Evolutionary conservation across 2,888 invertebrate species (phyloP).

Genomic region (Mimumesa dahlbomi): DNA sequence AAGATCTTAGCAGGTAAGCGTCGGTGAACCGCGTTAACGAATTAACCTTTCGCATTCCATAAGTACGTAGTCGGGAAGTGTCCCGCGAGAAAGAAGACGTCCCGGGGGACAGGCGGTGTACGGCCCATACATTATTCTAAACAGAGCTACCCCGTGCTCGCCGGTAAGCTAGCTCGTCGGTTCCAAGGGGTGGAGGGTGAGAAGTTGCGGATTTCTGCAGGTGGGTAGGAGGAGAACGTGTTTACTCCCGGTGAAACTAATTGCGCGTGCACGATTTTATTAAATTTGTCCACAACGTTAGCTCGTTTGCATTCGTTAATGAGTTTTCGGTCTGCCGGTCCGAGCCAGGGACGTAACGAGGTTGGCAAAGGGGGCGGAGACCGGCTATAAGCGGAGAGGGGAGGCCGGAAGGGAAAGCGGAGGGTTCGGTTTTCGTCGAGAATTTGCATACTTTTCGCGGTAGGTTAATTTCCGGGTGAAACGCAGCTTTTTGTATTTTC

Average conservation of each 20-base stretch:
- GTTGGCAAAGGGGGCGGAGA: slow-evolving; percentile 50
- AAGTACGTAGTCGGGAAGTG: neutral
- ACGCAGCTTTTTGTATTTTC: slow-evolving; percentile 6
- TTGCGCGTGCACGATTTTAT: slow-evolving; percentile 79
- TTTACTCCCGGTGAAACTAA: slow-evolving; percentile 75
- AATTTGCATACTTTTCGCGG: slow-evolving; percentile 77
- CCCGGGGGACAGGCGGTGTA: neutral
- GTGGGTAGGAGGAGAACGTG: slow-evolving; percentile 56
- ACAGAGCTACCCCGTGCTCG: neutral
- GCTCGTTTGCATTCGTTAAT: slow-evolving; percentile 79
- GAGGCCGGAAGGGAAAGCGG: slow-evolving; percentile 36
- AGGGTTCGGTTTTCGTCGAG: slow-evolving; percentile 66
- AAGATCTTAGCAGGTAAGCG: too few relatives aligned
- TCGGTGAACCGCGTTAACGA: too few relatives aligned
- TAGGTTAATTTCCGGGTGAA: slow-evolving; percentile 65
- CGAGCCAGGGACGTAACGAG: slow-evolving; percentile 63
- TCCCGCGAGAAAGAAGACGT: neutral
- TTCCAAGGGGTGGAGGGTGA: slow-evolving; percentile 28
- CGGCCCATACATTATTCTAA: slow-evolving; percentile 11
- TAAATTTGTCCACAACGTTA: slow-evolving; percentile 79
- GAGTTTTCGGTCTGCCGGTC: slow-evolving; percentile 75
- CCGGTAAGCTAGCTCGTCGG: neutral
- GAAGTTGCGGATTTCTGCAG: slow-evolving; percentile 60
- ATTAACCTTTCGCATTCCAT: neutral
- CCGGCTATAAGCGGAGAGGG: slow-evolving; percentile 9